These are phyloP conservation scores for Drosophila formosana DNA, from an alignment of 2,888 invertebrate genomes.

Conservation along the genomic window DNA sequence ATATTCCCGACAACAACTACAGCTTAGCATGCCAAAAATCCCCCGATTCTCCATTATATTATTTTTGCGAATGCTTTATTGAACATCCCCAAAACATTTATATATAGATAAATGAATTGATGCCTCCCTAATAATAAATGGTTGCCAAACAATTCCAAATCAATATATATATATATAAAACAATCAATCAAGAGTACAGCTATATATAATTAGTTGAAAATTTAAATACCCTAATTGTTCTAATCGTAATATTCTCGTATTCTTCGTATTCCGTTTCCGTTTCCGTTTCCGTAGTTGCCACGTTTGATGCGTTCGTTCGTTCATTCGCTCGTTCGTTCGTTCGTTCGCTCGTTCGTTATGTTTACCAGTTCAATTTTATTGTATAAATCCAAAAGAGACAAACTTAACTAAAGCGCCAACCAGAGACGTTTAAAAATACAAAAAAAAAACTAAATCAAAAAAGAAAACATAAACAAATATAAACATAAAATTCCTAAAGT, in stretches of 20 bases:
- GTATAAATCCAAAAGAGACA: slow-evolving; percentile 17
- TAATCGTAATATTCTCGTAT: slow-evolving; percentile 28
- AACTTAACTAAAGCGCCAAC: slow-evolving; percentile 18
- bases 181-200: slow-evolving; percentile 2
- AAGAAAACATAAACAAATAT: not conserved
- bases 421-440: slow-evolving; percentile 11
- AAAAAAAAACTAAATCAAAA: slow-evolving; percentile 1
- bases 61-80: slow-evolving; percentile 42
- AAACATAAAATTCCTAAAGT: slow-evolving; percentile 21
- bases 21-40: slow-evolving; percentile 11
- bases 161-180: not conserved
- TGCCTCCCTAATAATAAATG: not conserved
- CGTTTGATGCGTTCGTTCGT: slow-evolving; percentile 59
- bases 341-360: slow-evolving; percentile 57
- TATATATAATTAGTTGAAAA: slow-evolving; percentile 8
- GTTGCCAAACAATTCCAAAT: not conserved
- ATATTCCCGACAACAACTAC: slow-evolving; percentile 1
- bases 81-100: not conserved
- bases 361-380: slow-evolving; percentile 54
- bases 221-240: slow-evolving; percentile 19
- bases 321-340: slow-evolving; percentile 44
- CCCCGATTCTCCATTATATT: not conserved
- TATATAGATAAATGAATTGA: not conserved
- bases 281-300: slow-evolving; percentile 60
- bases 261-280: slow-evolving; percentile 41